phyloP scores from a whole-genome alignment of 2,888 invertebrate species.

The Drosophila acutilabella region DNA sequence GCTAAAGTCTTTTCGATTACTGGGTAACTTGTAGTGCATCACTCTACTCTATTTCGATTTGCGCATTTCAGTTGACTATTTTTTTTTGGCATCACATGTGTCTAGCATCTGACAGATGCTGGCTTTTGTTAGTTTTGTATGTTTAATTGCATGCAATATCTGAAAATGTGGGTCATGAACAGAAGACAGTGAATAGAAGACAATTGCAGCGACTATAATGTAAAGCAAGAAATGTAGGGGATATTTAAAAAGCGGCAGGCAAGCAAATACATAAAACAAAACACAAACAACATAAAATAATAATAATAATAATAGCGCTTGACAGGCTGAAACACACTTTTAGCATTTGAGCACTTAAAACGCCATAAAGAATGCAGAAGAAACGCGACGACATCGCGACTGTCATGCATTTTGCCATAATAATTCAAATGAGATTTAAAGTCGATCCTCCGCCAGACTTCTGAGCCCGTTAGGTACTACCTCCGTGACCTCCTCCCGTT shows the following conservation, averaged over 20 bases:
- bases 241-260: slow-evolving; percentile 5
- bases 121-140: slow-evolving; percentile 3
- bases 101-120: slow-evolving; percentile 12
- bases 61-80: neutral
- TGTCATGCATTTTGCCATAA: slow-evolving; percentile 78
- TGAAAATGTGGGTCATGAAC: slow-evolving; percentile 59
- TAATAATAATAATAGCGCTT: slow-evolving; percentile 38
- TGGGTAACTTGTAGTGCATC: neutral
- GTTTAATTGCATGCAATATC: slow-evolving; percentile 44
- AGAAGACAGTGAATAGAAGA: slow-evolving; percentile 4
- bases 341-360: slow-evolving; percentile 70
- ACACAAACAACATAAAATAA: neutral
- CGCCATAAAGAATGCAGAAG: slow-evolving; percentile 68
- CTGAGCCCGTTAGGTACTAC: neutral
- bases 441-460: slow-evolving; percentile 31
- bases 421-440: slow-evolving; percentile 84
- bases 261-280: neutral
- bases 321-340: slow-evolving; percentile 60
- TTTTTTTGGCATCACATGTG: slow-evolving; percentile 5
- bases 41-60: neutral
- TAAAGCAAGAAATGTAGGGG: neutral
- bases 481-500: neutral
- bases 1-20: too few species aligned
- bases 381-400: slow-evolving; percentile 60
- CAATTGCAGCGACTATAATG: slow-evolving; percentile 3